Base-by-base conservation (phyloP, 2,888 invertebrate genomes). In the Chironomus riparius region DNA sequence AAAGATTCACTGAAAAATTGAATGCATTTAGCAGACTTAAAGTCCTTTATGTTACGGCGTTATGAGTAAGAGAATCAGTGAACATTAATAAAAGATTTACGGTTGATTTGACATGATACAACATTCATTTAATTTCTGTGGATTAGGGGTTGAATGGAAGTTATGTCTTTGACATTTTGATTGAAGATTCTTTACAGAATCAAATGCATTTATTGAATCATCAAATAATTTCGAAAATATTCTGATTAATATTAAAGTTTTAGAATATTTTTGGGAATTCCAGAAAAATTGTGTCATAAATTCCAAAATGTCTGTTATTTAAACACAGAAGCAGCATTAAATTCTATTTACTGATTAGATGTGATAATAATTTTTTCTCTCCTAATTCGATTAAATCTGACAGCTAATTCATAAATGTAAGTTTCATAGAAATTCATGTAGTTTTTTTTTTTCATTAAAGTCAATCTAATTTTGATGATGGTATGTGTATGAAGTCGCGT, bases 41-140 rank as follows among this genome's bases (percentile, higher is more conserved):
- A 21, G 56, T 18, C n/a, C n/a, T 56, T 56, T 15, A 15, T 56
- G 18, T 56, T 15, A 15, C n/a, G 18, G 15, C 7, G 56, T 56
- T 15, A n/a, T 21, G 62, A 62, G 62, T 15, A 62, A 15, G 62
- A 62, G 62, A 69, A 47, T 69, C 69, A 69, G 38, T 69, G 47
- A 69, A 47, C 70, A 70, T 22, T 50, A 22, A 70, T 22, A 70
- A 70, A 70, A 70, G 70, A 70, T 50, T 70, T 70, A 47, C 70
- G 70, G 50, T 70, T 70, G 70, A 50, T 70, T 70, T 70, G 70
- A 50, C 28, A 24, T 28, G 68, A 28, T 68, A 28, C n/a, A 28
- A 68, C 70, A 18, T 21, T 47, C 22, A 50, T 48, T 70, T 70
- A 70, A 50, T 7, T 47, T 50, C 48, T 48, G 48, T 21, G 21